Conservation (phyloP, 2,888 invertebrate genomes). For the Parnassius glacialis region DNA sequence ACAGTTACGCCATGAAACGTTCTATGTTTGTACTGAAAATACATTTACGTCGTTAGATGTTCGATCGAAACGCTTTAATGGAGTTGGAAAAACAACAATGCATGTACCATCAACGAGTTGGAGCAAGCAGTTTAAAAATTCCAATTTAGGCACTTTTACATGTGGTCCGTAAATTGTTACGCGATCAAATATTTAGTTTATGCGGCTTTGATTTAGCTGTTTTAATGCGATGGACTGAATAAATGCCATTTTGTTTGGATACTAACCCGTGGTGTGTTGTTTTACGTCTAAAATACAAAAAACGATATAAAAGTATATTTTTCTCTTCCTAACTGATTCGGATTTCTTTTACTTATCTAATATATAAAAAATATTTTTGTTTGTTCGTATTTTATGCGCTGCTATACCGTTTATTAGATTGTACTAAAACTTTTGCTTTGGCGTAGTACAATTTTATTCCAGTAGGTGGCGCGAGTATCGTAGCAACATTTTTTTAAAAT, state of each 20-base stretch:
- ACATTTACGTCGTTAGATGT: conserved; percentile 64
- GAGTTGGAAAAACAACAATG: conserved; percentile 54
- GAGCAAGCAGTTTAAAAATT: conserved; percentile 38
- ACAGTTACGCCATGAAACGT: conserved; percentile 36
- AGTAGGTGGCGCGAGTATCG: too few species aligned
- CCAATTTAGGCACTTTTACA: conserved; percentile 39
- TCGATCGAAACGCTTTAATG: conserved; percentile 61
- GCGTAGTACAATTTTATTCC: too few species aligned
- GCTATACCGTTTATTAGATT: too few species aligned
- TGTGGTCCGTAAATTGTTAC: conserved; percentile 35
- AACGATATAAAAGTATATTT: too few species aligned
- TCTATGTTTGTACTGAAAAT: conserved; percentile 69
- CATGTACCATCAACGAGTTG: conserved; percentile 25
- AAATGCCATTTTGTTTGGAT: conserved; percentile 23
- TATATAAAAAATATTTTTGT: too few species aligned
- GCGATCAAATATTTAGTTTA: conserved; percentile 17
- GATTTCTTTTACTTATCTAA: too few species aligned
- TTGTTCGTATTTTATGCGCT: too few species aligned
- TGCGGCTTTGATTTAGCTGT: conserved; percentile 19
- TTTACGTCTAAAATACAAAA: too few species aligned
- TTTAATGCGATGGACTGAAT: conserved; percentile 22
- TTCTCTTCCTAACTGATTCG: too few species aligned
- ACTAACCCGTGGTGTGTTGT: too few species aligned
- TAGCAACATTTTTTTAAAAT: too few species aligned
- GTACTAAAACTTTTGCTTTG: too few species aligned